Evolutionary conservation across 1,140 invertebrate genomes (phyloP).

Genomic region (Aphis craccivora): DNA sequence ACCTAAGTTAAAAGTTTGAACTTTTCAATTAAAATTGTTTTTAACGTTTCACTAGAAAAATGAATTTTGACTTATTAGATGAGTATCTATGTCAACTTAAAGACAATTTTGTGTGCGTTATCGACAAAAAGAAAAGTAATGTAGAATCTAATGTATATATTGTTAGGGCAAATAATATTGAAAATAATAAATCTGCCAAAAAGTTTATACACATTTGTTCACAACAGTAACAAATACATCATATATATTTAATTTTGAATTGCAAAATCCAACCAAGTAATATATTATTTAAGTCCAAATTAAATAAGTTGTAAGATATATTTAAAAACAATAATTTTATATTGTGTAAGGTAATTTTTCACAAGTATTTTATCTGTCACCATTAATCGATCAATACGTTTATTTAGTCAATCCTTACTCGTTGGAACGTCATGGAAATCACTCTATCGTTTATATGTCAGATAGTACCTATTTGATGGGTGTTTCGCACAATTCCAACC

Average conservation of each 20-base stretch:
- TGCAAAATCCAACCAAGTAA: conserved; percentile 25
- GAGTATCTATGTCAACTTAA: neutral
- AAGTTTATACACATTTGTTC: neutral
- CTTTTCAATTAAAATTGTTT: neutral
- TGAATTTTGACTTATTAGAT: neutral
- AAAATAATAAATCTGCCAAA: neutral
- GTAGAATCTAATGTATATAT: neutral
- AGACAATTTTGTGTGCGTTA: neutral
- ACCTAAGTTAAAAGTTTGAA: neutral
- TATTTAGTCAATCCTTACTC: too few species aligned
- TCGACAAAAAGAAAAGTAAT: neutral
- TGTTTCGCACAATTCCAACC: too few species aligned
- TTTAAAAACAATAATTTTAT: neutral
- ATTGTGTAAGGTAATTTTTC: conserved; percentile 11
- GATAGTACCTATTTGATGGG: too few species aligned
- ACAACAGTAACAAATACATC: neutral
- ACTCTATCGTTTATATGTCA: too few species aligned
- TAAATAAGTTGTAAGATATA: neutral
- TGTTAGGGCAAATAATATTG: neutral
- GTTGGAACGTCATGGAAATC: too few species aligned
- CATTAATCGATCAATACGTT: too few species aligned
- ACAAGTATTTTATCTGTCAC: conserved; percentile 6
- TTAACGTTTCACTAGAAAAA: neutral
- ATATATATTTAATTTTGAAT: conserved; percentile 25
- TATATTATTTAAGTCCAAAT: neutral